Percentiles rank a stretch among this genome's conserved stretches.
Evolutionary conservation across 1,140 invertebrate genomes (phyloP).

Genomic region (Saccostrea glomerata): DNA sequence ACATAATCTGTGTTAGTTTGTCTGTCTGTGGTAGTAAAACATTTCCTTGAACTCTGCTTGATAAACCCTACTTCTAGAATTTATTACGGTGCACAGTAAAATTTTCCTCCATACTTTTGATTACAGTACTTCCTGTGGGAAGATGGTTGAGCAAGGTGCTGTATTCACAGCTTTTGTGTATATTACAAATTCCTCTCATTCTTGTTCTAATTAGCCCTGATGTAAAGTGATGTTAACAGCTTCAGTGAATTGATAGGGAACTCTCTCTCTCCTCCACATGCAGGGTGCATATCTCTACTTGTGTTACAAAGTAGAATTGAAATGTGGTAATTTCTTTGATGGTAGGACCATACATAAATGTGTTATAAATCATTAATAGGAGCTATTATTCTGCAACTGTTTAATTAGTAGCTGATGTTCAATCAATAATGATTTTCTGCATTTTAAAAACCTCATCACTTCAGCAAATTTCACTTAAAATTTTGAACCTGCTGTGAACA

Average conservation of each 20-base stretch:
- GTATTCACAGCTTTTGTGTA: not conserved
- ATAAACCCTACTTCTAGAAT: too few species aligned
- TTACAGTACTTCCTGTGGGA: not conserved
- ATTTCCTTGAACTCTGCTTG: too few species aligned
- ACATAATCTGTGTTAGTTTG: not conserved
- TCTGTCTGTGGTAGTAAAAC: not conserved
- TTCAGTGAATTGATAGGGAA: not conserved
- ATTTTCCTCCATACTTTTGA: not conserved
- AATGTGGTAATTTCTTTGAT: not conserved
- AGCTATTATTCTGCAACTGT: too few species aligned
- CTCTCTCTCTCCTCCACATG: not conserved
- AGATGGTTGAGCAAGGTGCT: not conserved
- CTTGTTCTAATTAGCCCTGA: conserved; percentile 36
- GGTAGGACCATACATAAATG: not conserved
- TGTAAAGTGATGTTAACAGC: conserved; percentile 27
- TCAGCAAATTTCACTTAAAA: not conserved
- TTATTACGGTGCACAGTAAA: not conserved
- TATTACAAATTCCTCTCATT: conserved; percentile 25
- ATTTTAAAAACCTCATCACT: not conserved
- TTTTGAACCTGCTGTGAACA: not conserved
- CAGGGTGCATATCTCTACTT: not conserved
- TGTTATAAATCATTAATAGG: not conserved
- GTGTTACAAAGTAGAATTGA: not conserved
- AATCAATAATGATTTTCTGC: not conserved
- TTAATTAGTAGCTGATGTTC: not conserved